These are phyloP conservation scores for Branchellion lobata DNA, from an alignment of 2,888 invertebrate genomes.

Conservation along the genomic window DNA sequence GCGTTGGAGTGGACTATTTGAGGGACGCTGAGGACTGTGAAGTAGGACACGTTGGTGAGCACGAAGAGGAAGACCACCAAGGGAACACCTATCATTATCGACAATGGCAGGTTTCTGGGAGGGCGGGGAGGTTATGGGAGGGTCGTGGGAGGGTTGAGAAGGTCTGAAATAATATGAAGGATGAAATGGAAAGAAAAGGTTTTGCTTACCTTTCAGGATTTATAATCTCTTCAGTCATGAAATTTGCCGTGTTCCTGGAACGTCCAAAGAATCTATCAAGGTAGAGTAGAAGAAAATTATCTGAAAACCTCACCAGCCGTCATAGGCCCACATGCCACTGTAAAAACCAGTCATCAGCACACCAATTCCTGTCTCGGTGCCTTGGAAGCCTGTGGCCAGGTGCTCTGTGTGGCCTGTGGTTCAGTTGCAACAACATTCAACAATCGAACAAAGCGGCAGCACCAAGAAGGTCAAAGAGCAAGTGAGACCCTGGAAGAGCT, in stretches of 20 bases:
- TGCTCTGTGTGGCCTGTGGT: slow-evolving; percentile 65
- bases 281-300: too few relatives aligned
- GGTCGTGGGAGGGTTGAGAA: too few relatives aligned
- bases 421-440: too few relatives aligned
- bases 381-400: slow-evolving; percentile 78
- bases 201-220: slow-evolving; percentile 49
- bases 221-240: slow-evolving; percentile 51
- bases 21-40: slow-evolving; percentile 73
- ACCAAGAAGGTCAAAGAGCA: too few relatives aligned
- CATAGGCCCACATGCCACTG: slow-evolving; percentile 91
- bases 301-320: slow-evolving; percentile 62
- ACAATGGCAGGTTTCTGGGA: slow-evolving; percentile 76
- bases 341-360: slow-evolving; percentile 90
- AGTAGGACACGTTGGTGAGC: slow-evolving; percentile 82
- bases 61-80: slow-evolving; percentile 78
- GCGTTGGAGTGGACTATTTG: slow-evolving; percentile 76
- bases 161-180: too few relatives aligned
- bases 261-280: too few relatives aligned
- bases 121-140: slow-evolving; percentile 36
- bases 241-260: slow-evolving; percentile 64
- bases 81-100: slow-evolving; percentile 79
- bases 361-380: slow-evolving; percentile 73
- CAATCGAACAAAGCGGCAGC: too few relatives aligned
- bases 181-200: too few relatives aligned
- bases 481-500: slow-evolving; percentile 78